Base-by-base conservation (phyloP, 2,797 vertebrate species). In the Hemibagrus guttatus region DNA sequence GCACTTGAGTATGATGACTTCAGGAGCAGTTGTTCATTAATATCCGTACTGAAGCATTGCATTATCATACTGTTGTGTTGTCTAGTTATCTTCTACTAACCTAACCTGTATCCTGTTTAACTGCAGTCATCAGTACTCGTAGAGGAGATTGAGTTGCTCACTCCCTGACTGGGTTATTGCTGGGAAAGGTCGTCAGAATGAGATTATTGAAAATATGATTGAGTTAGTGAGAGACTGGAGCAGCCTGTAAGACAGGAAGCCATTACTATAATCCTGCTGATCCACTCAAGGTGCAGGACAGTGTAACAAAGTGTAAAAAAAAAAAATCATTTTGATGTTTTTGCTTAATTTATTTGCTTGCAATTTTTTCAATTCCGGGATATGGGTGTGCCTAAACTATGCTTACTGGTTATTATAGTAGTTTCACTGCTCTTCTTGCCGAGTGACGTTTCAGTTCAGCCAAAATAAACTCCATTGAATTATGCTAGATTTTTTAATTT, bases 171-270 rank as follows among this genome's bases (percentile, higher is more conserved):
- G 82, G 85, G 85, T 59, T 86, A 83, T 88, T 89, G 84, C 88
- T 46, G 86, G 86, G 89, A 93, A 92, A 75, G 59, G 91, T 91
- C 92, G 85, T 89, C 84, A 90, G 59, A 95, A 95, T 95, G 85
- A 93, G 92, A 95, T 96, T 94, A 95, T 93, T 94, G 92, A 91
- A 90, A 61, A 88, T 85, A 90, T 94, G 93, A 95, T 89, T 91
- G 83, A 84, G 91, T 95, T 94, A 93, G 85, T 89, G 88, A 87
- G 80, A 90, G 91, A 90, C 87, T 87, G 39, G 83, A 82, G 90
- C 87, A 90, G 88, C 54, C 64, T 83, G 85, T 54, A 68, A 87
- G 84, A 26, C 64, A 81, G 89, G 87, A 88, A 92, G 76, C 85
- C 89, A 89, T 89, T 91, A 93, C 92, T 92, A 89, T 91, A 90